Percentiles rank a stretch among this genome's conserved stretches.
Evolutionary conservation across 2,888 invertebrate genomes (phyloP).

Genomic region (Drosophila tanythrix): DNA sequence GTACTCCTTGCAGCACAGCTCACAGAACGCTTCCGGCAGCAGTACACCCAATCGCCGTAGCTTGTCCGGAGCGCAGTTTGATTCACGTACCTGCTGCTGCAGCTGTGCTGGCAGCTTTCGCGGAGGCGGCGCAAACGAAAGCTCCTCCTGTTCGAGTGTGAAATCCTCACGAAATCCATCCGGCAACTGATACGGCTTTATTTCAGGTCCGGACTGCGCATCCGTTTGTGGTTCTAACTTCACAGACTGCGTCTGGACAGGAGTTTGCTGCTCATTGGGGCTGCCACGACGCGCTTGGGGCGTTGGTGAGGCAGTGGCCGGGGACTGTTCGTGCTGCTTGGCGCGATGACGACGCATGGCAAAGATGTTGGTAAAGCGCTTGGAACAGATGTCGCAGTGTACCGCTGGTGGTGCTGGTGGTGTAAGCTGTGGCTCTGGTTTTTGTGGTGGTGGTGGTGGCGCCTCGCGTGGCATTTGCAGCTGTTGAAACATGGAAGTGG

Average conservation of each 20-base stretch:
- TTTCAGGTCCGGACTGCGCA: slow-evolving; percentile 2
- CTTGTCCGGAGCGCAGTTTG: slow-evolving; percentile 90
- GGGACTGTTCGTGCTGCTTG: slow-evolving; percentile 87
- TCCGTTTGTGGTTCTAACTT: slow-evolving; percentile 55
- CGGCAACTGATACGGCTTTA: slow-evolving; percentile 82
- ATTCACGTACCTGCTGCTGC: slow-evolving; percentile 89
- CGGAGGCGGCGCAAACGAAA: slow-evolving; percentile 86
- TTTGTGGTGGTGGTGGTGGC: slow-evolving; percentile 45
- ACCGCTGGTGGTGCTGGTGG: slow-evolving; percentile 78
- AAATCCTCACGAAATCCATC: slow-evolving; percentile 85
- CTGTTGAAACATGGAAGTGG: slow-evolving; percentile 63
- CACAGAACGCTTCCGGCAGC: slow-evolving; percentile 96
- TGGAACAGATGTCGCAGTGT: slow-evolving; percentile 90
- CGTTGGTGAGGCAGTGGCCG: slow-evolving; percentile 45
- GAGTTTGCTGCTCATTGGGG: slow-evolving; percentile 41
- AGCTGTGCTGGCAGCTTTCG: slow-evolving; percentile 87
- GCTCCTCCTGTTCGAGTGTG: slow-evolving; percentile 85
- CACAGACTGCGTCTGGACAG: slow-evolving; percentile 17
- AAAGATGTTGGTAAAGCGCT: slow-evolving; percentile 90
- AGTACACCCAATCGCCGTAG: slow-evolving; percentile 91
- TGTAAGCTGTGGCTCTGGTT: slow-evolving; percentile 50
- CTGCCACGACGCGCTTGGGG: slow-evolving; percentile 43
- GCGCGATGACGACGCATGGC: slow-evolving; percentile 90
- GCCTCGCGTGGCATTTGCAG: slow-evolving; percentile 60
- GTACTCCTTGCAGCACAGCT: slow-evolving; percentile 96